Base-by-base conservation (phyloP, 2,888 invertebrate genomes). In the Mongoloraphidia duomilia region DNA sequence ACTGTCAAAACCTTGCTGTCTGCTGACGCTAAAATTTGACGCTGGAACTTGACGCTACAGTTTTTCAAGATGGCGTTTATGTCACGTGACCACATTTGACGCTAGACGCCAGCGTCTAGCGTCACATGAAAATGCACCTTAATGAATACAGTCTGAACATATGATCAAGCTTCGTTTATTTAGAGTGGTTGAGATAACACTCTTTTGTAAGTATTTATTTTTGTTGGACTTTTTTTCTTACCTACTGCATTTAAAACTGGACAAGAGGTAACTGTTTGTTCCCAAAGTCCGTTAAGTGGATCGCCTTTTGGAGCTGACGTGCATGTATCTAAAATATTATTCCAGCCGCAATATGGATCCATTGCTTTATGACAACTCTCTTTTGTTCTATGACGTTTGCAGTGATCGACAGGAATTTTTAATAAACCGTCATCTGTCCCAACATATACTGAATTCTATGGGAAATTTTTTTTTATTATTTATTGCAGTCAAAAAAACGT, bases 291-390 rank as follows among this genome's bases (percentile, higher is more conserved):
- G 2, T 74, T 75, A 42, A 76, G 63, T 10, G 77, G 74, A 59
- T 80, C 75, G 39, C 74, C 73, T 55, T 73, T 70, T 0, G 86
- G 84, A 0, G 86, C 80, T 0, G 78, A 69, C 1, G 82, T 79
- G 61, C 94, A 94, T 14, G 72, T 69, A 56, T 86, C 81, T 11
- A 77, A 68, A 6, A 79, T 72, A 55, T 84, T 82, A 66, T 93
- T 83, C 94, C 94, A 95, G 0, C 92, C 94, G 65, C 95, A 95
- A 64, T 94, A 92, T 0, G 94, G 94, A 68, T 95, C 94, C 68
- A 84, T 84, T 0, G 92, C 83, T 57, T 82, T 82, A 40, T 87
- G 63, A 64, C 94, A 94, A 8, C 83, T 79, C 9, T 76, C 69
- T 46, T 77, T 74, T 8, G 79, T 79, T 9, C 71, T 71, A 65